Conservation (phyloP, 2,888 invertebrate species). For the Netelia fuscicornis region DNA sequence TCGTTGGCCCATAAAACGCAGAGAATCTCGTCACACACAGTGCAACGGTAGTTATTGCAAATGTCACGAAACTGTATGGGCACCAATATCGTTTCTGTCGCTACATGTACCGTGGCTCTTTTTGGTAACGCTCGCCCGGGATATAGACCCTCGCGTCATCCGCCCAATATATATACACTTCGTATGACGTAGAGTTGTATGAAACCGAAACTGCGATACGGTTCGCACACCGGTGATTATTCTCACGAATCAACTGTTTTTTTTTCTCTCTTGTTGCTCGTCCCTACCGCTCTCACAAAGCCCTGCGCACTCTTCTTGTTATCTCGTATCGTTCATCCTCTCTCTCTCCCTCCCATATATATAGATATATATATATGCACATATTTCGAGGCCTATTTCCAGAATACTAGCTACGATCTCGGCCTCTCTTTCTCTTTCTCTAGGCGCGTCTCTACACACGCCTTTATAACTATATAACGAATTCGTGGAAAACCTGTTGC, state of each 20-base stretch:
- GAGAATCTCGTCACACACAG: constrained; percentile 28
- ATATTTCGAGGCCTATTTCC: constrained; percentile 30
- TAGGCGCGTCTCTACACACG: constrained; percentile 14
- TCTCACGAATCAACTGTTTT: constrained; percentile 59
- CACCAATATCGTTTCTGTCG: constrained; percentile 47
- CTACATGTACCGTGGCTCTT: neutral
- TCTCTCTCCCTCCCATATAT: too few relatives aligned
- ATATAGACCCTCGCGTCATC: neutral
- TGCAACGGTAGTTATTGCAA: constrained; percentile 44
- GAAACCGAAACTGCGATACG: constrained; percentile 57
- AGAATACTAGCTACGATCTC: constrained; percentile 7
- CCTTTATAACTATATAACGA: constrained; percentile 55
- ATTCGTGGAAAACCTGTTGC: constrained; percentile 73
- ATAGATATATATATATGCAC: constrained; percentile 22
- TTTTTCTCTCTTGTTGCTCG: constrained; percentile 34
- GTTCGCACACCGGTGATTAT: constrained; percentile 57
- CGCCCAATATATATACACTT: constrained; percentile 8
- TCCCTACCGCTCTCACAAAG: constrained; percentile 10
- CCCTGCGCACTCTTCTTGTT: constrained; percentile 30
- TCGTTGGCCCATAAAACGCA: constrained; percentile 39
- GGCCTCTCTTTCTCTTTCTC: neutral
- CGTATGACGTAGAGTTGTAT: constrained; percentile 22
- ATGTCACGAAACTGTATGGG: constrained; percentile 23
- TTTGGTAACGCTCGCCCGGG: neutral
- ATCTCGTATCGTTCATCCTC: constrained; percentile 30